Percentiles rank a stretch among this genome's conserved stretches.
These are phyloP conservation scores for Notarius quadriscutis DNA, from an alignment of 2,113 vertebrate genomes.

Conservation along the genomic window DNA sequence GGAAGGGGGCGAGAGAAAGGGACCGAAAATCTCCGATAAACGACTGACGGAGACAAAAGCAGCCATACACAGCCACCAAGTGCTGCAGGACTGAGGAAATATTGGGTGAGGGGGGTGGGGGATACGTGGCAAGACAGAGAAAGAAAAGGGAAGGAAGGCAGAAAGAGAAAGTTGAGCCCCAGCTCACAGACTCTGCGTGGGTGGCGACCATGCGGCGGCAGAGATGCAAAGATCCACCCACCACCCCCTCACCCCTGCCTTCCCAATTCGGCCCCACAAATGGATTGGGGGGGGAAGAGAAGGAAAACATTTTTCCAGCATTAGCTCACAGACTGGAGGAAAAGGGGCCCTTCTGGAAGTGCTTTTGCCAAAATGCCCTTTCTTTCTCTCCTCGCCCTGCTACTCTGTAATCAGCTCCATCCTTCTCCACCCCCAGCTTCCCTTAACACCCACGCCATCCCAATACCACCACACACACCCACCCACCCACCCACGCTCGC, in stretches of 20 bases:
- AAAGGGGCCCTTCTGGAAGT: constrained; percentile 48
- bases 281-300: constrained; percentile 17
- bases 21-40: constrained; percentile 29
- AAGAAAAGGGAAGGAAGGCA: constrained; percentile 23
- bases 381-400: constrained; percentile 38
- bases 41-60: constrained; percentile 31
- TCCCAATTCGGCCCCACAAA: constrained; percentile 39
- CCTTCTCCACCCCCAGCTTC: constrained; percentile 49
- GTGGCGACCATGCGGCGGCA: constrained; percentile 44
- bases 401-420: constrained; percentile 48
- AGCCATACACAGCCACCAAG: constrained; percentile 10
- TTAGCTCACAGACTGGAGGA: constrained; percentile 54
- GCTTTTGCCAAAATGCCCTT: constrained; percentile 38
- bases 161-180: constrained; percentile 44
- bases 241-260: not conserved
- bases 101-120: not conserved
- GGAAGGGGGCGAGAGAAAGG: constrained; percentile 37
- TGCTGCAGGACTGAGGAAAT: constrained; percentile 14
- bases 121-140: not conserved
- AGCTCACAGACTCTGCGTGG: constrained; percentile 42
- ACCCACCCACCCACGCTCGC: not conserved
- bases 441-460: constrained; percentile 42
- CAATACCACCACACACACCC: constrained; percentile 19
- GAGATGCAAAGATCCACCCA: constrained; percentile 41
- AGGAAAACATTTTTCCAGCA: constrained; percentile 51